Evolutionary conservation across 64 coral and sea anemone genomes (phyloP).

Genomic region (Porites lutea): DNA sequence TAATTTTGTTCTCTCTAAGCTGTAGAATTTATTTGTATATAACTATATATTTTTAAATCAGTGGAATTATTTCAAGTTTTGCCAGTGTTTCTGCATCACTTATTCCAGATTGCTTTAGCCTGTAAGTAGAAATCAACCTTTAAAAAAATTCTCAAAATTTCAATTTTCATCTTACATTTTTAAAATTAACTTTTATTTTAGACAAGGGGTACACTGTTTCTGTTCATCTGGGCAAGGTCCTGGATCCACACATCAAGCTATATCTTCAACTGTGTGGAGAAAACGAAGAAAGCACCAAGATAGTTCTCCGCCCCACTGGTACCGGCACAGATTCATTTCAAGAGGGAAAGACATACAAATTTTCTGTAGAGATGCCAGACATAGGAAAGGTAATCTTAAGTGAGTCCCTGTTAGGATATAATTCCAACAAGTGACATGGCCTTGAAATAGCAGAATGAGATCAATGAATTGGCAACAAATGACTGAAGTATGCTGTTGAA

Average conservation of each 20-base stretch:
- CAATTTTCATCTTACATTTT: too few species aligned
- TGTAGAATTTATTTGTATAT: too few species aligned
- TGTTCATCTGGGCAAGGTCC: slow-evolving; percentile 81
- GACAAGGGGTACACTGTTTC: slow-evolving; percentile 90
- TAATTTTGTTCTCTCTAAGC: too few species aligned
- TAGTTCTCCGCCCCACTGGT: slow-evolving; percentile 88
- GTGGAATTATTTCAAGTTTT: too few species aligned
- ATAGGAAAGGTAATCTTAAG: slow-evolving; percentile 76
- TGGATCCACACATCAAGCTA: slow-evolving; percentile 82
- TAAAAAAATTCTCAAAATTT: too few species aligned
- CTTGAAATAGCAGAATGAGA: not conserved
- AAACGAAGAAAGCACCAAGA: slow-evolving; percentile 92
- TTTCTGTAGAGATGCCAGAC: slow-evolving; percentile 93
- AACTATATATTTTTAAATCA: too few species aligned
- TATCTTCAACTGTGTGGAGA: slow-evolving; percentile 88
- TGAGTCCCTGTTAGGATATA: not conserved
- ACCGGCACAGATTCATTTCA: slow-evolving; percentile 81
- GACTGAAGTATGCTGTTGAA: too few species aligned
- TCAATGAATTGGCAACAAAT: too few species aligned
- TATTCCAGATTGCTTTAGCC: too few species aligned
- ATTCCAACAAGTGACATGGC: too few species aligned
- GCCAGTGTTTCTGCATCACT: too few species aligned
- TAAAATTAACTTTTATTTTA: slow-evolving; percentile 31
- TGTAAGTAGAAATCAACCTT: too few species aligned
- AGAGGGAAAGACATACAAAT: slow-evolving; percentile 95